These are phyloP conservation scores for Podarcis raffonei DNA, from an alignment of 2,113 vertebrate genomes.

Conservation along the genomic window DNA sequence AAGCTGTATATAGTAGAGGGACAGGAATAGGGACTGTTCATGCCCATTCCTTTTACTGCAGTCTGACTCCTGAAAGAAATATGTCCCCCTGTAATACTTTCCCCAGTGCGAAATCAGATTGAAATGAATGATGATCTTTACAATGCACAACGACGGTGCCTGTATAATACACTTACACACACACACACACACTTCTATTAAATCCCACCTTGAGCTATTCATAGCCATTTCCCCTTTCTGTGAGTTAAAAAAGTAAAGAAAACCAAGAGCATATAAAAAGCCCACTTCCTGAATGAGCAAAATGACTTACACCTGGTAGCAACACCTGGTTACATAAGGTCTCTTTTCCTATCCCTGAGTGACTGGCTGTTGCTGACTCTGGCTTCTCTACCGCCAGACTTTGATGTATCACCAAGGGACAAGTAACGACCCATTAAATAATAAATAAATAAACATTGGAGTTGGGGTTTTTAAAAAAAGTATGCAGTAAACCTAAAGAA, in stretches of 20 bases:
- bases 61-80: neutral
- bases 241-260: neutral
- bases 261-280: conserved; percentile 17
- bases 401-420: conserved; percentile 14
- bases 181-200: neutral
- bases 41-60: neutral
- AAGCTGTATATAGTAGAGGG: neutral
- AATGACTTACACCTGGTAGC: conserved; percentile 13
- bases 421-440: neutral
- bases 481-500: neutral
- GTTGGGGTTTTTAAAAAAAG: too few relatives aligned
- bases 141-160: neutral
- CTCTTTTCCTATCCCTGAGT: neutral
- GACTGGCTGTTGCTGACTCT: neutral
- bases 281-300: conserved; percentile 13
- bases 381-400: neutral
- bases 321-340: conserved; percentile 22
- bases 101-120: neutral
- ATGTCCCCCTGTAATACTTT: neutral
- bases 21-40: neutral
- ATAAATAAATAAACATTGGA: conserved; percentile 1
- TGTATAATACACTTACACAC: neutral
- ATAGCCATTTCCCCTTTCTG: neutral
- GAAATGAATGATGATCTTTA: neutral
- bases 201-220: neutral